Conservation (phyloP, 1,140 invertebrate genomes). For the Papilio aristodemus region DNA sequence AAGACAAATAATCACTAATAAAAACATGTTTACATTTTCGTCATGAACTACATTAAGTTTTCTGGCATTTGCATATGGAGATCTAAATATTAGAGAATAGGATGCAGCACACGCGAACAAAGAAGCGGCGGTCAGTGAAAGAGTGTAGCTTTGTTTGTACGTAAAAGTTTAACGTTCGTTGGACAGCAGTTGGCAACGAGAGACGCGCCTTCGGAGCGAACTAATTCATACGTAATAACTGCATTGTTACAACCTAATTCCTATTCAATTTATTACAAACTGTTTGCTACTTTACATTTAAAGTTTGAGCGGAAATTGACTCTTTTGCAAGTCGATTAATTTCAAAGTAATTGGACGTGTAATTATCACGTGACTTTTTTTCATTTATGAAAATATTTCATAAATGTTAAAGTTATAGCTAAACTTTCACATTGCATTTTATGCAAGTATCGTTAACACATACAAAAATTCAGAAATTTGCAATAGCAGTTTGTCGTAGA, state of each 20-base stretch:
- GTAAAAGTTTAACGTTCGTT: conserved; percentile 13
- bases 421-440: too few relatives aligned
- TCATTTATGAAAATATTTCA: too few relatives aligned
- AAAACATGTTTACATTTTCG: neutral
- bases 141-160: neutral
- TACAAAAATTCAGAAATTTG: too few relatives aligned
- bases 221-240: neutral
- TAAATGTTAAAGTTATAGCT: too few relatives aligned
- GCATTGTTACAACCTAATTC: neutral
- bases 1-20: neutral
- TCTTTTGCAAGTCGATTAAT: neutral
- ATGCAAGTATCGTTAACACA: too few relatives aligned
- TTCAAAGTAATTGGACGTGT: neutral
- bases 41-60: neutral
- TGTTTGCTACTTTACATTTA: conserved; percentile 8
- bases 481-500: too few relatives aligned
- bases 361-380: neutral
- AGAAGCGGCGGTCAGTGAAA: conserved; percentile 1
- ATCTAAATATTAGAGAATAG: neutral
- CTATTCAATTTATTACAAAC: neutral
- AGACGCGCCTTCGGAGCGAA: neutral
- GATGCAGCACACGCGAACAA: neutral
- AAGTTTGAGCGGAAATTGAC: neutral
- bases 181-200: neutral
- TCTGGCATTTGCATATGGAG: neutral